Evolutionary conservation across 2,888 invertebrate genomes (phyloP), one percentile per base, ranked within the genome.

Genomic region (Sturmia bella): DNA sequence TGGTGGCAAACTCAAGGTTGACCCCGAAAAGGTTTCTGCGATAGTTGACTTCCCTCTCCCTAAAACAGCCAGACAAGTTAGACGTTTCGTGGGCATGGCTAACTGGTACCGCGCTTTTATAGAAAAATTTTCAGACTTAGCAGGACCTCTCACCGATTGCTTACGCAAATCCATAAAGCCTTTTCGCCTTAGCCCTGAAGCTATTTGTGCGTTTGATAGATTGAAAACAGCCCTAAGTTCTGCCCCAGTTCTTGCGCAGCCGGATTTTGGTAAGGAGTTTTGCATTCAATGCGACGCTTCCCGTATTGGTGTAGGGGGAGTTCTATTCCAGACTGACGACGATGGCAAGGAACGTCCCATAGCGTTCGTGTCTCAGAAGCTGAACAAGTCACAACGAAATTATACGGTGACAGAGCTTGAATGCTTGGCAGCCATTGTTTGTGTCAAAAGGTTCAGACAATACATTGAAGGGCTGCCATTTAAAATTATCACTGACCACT

Each of bases 131-230:
- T 37, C 37, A 37, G 9, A 9, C 37, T 9, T 37, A 4, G 37
- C 37, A 37, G 37, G 37, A 37, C 37, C 37, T 9, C 37, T 37
- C 15, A 45, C 15, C 17, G 45, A 15, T n/a, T 45, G 45, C 15
- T n/a, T 45, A 7, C 45, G 45, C 7, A 45, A 15, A 7, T 45
- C 45, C 45, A n/a, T 45, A 15, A 45, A 45, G n/a, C 45, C 45
- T 3, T 45, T 45, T 45, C 45, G 45, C 6, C 45, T 45, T 45
- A 45, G 45, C n/a, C 15, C 45, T n/a, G 45, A 45, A 45, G 45
- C 45, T 15, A 45, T 45, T 45, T 15, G 2, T 15, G n/a, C 45
- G 3, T 45, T 45, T 45, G 17, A 45, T 15, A 37, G 6, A 37
- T 37, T 37, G 37, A 37, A 37, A 37, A 6, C 37, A 9, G 37